Base-by-base conservation (phyloP, 2,888 invertebrate species). In the Mystacides longicornis region DNA sequence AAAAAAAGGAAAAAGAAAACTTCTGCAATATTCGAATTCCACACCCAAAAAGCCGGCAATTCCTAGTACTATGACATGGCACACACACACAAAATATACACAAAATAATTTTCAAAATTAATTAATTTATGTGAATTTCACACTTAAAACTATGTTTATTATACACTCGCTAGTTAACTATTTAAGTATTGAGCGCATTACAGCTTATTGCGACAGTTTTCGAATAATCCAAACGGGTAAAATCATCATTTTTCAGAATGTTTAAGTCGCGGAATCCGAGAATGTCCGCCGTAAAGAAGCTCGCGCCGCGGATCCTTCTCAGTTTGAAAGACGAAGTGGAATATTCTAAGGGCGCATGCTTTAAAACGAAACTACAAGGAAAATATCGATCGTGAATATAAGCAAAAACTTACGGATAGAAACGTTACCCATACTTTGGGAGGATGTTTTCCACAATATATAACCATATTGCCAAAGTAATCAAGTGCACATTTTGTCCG, bases 1-100 rank as follows among this genome's bases (percentile, higher is more conserved):
- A n/a, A n/a, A n/a, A n/a, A n/a, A n/a, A n/a, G n/a, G n/a, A n/a
- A n/a, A n/a, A n/a, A n/a, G n/a, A n/a, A n/a, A n/a, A n/a, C n/a
- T n/a, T n/a, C n/a, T 7, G 37, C 16, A 14, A 37, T n/a, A 37
- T 37, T 37, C 37, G 16, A 37, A 37, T 37, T 50, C 23, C 47
- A 54, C 54, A 54, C 54, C 54, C 54, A 22, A 42, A 27, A 31
- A 23, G 49, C 54, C 49, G 54, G 49, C 19, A 14, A 37, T 4
- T 22, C 16, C 37, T 37, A 3, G 11, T 27, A 11, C 27, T 5
- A 27, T 37, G 3, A 16, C 16, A 37, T 14, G 3, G 37, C 3
- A 16, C 16, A 37, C 7, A 4, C 3, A 14, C 14, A 37, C 14
- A 37, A 37, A 37, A 14, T 37, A 37, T 16, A 37, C 37, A 37